Evolutionary conservation across 2,113 vertebrate genomes (phyloP).

Genomic region (Cariama cristata): DNA sequence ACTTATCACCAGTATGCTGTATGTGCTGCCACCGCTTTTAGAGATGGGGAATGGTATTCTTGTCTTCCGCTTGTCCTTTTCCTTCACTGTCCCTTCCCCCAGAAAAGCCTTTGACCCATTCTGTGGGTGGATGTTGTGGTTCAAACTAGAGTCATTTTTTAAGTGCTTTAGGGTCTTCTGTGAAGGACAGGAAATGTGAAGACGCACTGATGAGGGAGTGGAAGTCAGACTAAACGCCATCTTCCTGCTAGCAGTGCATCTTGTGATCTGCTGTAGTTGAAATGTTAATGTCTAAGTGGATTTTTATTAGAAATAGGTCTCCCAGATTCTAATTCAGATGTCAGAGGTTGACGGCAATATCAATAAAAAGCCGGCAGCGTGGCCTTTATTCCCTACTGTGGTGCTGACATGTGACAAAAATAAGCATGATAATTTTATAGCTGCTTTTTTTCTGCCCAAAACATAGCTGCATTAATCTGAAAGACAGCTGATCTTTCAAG

Average conservation of each 20-base stretch:
- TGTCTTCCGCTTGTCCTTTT: background rate
- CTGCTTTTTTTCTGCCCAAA: conserved; percentile 65
- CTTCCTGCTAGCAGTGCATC: background rate
- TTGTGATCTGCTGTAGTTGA: background rate
- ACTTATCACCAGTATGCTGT: rapidly evolving
- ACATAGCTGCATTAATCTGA: conserved; percentile 75
- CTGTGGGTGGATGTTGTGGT: background rate
- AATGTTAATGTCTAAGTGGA: conserved; percentile 53
- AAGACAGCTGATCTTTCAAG: conserved; percentile 81
- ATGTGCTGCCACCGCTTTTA: background rate
- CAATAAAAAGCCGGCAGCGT: conserved; percentile 56
- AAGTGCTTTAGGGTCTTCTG: background rate
- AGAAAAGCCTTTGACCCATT: background rate
- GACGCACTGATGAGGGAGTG: background rate
- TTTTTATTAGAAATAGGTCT: conserved; percentile 68
- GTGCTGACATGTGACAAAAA: conserved; percentile 73
- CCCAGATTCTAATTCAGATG: conserved; percentile 55
- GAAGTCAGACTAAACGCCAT: background rate
- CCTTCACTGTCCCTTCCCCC: rapidly evolving
- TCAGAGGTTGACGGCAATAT: conserved; percentile 67
- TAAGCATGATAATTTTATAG: conserved; percentile 72
- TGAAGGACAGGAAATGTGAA: background rate
- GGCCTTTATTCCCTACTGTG: conserved; percentile 43
- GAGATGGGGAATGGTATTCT: background rate
- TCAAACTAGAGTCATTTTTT: background rate